Conservation (phyloP, 2,888 invertebrate genomes). For the Parasteatoda lunata region DNA sequence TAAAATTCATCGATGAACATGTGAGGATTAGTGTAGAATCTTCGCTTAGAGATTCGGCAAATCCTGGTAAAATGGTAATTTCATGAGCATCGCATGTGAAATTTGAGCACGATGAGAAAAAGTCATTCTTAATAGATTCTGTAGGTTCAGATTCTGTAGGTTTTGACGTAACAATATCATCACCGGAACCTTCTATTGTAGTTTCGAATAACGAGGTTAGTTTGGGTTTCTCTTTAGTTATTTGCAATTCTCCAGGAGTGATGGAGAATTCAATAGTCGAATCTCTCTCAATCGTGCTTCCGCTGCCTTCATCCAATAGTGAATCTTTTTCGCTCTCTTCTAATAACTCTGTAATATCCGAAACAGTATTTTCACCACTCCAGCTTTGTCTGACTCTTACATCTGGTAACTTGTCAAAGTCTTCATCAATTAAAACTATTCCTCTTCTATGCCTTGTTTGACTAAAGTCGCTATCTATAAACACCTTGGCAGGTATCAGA, state of each 20-base stretch:
- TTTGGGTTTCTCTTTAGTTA: not conserved
- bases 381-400: constrained; percentile 34
- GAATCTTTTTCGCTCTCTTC: not conserved
- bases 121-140: not conserved
- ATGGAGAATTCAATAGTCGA: not conserved
- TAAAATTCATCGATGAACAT: not conserved
- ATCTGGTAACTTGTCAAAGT: constrained; percentile 43
- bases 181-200: constrained; percentile 37
- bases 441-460: constrained; percentile 13
- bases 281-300: not conserved
- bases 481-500: not conserved
- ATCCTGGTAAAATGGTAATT: constrained; percentile 8
- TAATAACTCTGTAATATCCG: not conserved
- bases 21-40: constrained; percentile 35
- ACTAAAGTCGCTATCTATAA: not conserved
- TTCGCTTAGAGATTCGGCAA: constrained; percentile 20
- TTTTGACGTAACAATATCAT: not conserved
- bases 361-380: not conserved
- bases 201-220: not conserved
- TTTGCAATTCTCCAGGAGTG: not conserved
- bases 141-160: not conserved
- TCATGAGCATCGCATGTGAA: constrained; percentile 19
- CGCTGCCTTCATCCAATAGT: constrained; percentile 18
- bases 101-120: constrained; percentile 2
- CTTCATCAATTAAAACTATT: constrained; percentile 54